Base-by-base conservation (phyloP, 2,113 vertebrate species). In the Spilogale gracilis region DNA sequence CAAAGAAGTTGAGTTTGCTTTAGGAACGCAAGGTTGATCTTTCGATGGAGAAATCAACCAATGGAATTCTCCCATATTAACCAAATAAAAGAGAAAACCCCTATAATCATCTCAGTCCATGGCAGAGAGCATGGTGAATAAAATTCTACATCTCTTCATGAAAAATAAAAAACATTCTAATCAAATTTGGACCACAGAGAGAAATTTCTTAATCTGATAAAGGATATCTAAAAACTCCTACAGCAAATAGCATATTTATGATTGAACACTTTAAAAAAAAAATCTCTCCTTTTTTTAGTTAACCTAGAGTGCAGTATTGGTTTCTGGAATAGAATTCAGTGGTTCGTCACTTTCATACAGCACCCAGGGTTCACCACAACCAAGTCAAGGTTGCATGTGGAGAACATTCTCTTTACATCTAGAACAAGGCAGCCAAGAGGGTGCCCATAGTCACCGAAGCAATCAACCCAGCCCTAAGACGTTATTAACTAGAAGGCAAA, bases 361-460 rank as follows among this genome's bases (percentile, higher is more conserved):
- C 1, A 69, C 8, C 16, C 32, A 20, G n/a, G 9, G 67, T 18
- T 69, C 67, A 69, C 9, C 32, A 69, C 67, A 69, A 4, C 67
- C 32, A 69, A 38, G 16, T 69, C 17, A 69, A 30, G 38, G 52
- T 38, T 20, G 25, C 80, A 6, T 4, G 3, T 60, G 88, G 85
- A 30, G 63, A 91, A 32, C 21, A 6, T 10, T 61, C 63, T 76
- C 56, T 80, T 54, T 12, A 61, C 43, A 23, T 63, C 14, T 25
- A 43, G 60, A 65, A 27, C 25, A 11, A 61, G 71, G 54, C 13
- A 23, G 3, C 0, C 6, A 7, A 5, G 25, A 9, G 7, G 10
- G 5, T 6, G 3, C 18, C 14, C 5, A 5, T 0, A 0, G 20
- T n/a, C 1, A 50, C 16, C 3, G 3, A 2, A 2, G 4, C 25